Conservation (phyloP, 2,113 vertebrate genomes). For the Saccopteryx leptura region DNA sequence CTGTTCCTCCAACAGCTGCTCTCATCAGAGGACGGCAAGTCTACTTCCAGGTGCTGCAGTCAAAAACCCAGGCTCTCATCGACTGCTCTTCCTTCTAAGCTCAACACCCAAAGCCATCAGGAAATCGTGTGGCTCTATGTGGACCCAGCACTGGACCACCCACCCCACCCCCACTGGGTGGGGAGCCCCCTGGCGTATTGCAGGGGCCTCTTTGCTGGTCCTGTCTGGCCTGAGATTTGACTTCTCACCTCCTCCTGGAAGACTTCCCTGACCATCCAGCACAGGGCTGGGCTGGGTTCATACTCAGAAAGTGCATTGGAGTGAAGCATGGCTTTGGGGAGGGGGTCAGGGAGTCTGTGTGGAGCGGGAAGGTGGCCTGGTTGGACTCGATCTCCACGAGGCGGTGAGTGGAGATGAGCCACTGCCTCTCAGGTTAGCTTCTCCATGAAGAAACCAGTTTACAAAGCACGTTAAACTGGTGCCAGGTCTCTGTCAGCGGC, state of each 20-base stretch:
- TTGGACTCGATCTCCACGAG: not conserved
- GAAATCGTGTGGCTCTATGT: not conserved
- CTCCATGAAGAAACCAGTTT: not conserved
- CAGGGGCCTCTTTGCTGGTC: not conserved
- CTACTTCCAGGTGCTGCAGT: not conserved
- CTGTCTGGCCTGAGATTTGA: not conserved
- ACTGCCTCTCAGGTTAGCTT: not conserved
- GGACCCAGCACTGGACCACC: fast-evolving
- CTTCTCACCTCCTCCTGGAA: not conserved
- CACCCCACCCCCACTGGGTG: not conserved
- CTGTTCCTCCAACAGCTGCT: not conserved
- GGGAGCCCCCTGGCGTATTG: not conserved
- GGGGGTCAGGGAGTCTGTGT: not conserved
- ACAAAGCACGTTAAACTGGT: not conserved
- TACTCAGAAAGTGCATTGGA: not conserved
- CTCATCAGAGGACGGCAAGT: no score
- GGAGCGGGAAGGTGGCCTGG: not conserved
- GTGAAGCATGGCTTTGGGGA: not conserved
- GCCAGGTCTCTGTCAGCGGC: not conserved
- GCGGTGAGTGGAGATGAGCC: not conserved
- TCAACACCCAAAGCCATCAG: not conserved
- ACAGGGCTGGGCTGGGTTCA: not conserved
- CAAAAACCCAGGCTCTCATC: not conserved
- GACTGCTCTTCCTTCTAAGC: not conserved
- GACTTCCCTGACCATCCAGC: not conserved